Evolutionary conservation across 2,888 invertebrate species (phyloP).

Genomic region (Macaria liturata): DNA sequence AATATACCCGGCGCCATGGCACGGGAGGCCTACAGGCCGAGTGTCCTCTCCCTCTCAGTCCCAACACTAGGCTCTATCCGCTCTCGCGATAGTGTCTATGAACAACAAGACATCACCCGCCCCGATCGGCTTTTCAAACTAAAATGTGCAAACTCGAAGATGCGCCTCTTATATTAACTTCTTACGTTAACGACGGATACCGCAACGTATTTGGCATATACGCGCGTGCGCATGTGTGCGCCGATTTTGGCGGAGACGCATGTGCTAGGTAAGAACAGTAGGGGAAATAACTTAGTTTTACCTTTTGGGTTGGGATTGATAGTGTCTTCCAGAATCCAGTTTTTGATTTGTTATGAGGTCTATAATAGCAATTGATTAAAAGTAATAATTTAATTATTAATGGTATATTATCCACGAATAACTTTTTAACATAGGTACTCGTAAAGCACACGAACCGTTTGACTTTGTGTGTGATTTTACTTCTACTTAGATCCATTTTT

Average conservation of each 20-base stretch:
- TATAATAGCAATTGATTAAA: too few relatives aligned
- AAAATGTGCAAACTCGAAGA: conserved; percentile 81
- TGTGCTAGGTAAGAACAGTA: conserved; percentile 9
- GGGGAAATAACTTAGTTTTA: conserved; percentile 2
- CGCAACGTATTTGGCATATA: conserved; percentile 80
- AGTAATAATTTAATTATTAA: too few relatives aligned
- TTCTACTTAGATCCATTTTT: too few relatives aligned
- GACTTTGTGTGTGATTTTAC: too few relatives aligned
- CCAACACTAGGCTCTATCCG: conserved; percentile 46
- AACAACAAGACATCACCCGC: conserved; percentile 74
- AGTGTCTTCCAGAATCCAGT: too few relatives aligned
- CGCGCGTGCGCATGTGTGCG: conserved; percentile 58
- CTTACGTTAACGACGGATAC: conserved; percentile 79
- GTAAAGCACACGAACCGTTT: too few relatives aligned
- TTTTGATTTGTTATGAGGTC: too few relatives aligned
- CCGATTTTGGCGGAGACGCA: conserved; percentile 55
- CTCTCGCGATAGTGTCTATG: conserved; percentile 47
- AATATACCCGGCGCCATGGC: conserved; percentile 76
- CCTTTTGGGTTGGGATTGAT: too few relatives aligned
- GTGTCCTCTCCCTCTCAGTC: conserved; percentile 31
- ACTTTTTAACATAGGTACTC: too few relatives aligned
- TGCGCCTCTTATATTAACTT: conserved; percentile 81
- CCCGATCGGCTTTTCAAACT: conserved; percentile 77
- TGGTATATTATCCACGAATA: too few relatives aligned
- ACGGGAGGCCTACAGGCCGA: conserved; percentile 67